A percentile compares a stretch with the other conserved stretches of the same genome.
phyloP scores from a whole-genome alignment of 1,140 invertebrate species.

The Sinella curviseta region DNA sequence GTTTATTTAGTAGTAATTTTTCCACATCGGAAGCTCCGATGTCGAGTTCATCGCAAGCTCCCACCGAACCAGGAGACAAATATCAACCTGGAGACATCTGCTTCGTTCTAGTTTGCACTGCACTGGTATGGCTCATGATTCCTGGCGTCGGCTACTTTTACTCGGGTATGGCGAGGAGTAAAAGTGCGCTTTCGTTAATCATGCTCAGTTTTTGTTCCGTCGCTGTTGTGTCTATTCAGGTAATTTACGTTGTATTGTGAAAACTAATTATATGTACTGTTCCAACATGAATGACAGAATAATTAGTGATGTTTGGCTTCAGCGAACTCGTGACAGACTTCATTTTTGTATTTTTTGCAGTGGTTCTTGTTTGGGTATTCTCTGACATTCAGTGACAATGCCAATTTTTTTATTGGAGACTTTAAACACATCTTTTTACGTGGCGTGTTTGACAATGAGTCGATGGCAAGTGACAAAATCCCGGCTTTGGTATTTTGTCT shows the following conservation, averaged over 20 bases:
- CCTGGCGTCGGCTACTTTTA: slow-evolving; percentile 16
- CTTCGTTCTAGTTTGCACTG: slow-evolving; percentile 6
- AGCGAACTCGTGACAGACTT: no score
- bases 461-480: slow-evolving; percentile 35
- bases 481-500: slow-evolving; percentile 46
- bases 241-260: no score
- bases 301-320: not conserved
- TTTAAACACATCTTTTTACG: slow-evolving; percentile 25
- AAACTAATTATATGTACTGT: not conserved
- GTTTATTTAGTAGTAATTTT: no score
- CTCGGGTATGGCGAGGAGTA: slow-evolving; percentile 20
- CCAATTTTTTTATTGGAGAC: slow-evolving; percentile 22
- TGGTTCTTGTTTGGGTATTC: slow-evolving; percentile 12
- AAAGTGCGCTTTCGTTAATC: slow-evolving; percentile 3
- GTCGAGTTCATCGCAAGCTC: not conserved
- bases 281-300: not conserved
- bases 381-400: slow-evolving; percentile 11
- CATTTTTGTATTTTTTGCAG: slow-evolving; percentile 14
- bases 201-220: slow-evolving; percentile 22
- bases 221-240: slow-evolving; percentile 27
- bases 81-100: slow-evolving; percentile 13
- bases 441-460: slow-evolving; percentile 19
- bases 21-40: no score
- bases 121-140: slow-evolving; percentile 29
- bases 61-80: no score